Conservation (phyloP, 2,113 vertebrate species). For the Pyrgilauda ruficollis region DNA sequence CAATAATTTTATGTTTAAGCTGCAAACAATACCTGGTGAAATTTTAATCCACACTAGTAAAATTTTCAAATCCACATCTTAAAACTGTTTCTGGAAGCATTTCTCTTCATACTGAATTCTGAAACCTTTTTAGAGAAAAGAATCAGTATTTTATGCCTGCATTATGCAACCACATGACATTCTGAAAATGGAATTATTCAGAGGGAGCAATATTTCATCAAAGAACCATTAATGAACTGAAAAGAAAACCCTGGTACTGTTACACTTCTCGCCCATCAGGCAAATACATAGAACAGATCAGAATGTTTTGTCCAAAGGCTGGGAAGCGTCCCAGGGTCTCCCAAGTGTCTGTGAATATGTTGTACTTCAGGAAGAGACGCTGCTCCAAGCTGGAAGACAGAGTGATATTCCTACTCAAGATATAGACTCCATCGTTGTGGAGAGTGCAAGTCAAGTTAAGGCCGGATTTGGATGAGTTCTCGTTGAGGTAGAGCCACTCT, state of each 20-base stretch:
- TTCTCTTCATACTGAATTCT: background rate
- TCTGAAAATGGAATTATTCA: background rate
- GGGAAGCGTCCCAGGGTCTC: constrained; percentile 88
- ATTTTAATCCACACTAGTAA: background rate
- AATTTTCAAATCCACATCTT: background rate
- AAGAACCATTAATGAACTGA: background rate
- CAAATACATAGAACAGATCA: constrained; percentile 92
- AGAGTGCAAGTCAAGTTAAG: constrained; percentile 92
- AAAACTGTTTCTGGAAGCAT: background rate
- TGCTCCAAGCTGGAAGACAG: constrained; percentile 87
- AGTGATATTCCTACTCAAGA: constrained; percentile 89
- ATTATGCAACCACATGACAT: background rate
- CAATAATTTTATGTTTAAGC: background rate
- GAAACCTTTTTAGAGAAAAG: background rate
- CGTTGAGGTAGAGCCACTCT: constrained; percentile 89
- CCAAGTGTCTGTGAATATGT: constrained; percentile 88
- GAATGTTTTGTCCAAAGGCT: constrained; percentile 88
- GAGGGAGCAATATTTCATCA: background rate
- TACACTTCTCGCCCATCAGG: constrained; percentile 73
- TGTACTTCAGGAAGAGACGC: constrained; percentile 91
- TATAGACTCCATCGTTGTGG: constrained; percentile 94
- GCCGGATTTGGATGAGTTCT: constrained; percentile 90
- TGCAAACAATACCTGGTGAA: background rate
- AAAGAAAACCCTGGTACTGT: background rate
- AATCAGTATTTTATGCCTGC: background rate